Base-by-base conservation (phyloP, 2,888 invertebrate species). In the Idaea straminata region DNA sequence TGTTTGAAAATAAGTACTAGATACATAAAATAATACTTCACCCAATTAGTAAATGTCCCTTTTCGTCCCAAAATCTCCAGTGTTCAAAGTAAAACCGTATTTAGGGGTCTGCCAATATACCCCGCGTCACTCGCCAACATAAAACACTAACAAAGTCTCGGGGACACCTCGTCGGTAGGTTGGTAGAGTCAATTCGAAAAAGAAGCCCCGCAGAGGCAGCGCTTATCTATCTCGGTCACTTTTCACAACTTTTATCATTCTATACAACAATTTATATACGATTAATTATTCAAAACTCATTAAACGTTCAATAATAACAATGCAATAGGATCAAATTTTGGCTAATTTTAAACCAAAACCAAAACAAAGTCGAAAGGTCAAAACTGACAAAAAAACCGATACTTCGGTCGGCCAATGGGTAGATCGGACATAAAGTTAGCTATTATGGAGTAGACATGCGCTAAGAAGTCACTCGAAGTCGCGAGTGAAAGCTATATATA, bases 171-270 rank as follows among this genome's bases (percentile, higher is more conserved):
- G 47, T 47, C 47, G 47, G 47, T 5, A 47, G 47, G 47, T 47
- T 13, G 47, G 47, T 47, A 47, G 4, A 47, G 47, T 10, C 47
- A 4, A 10, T 47, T 47, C 13, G 10, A 47, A 47, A 47, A 47
- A 47, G 10, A 47, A 10, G 10, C 6, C 13, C 47, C 47, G 47
- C 47, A 47, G 10, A 6, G 13, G 36, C 15, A 61, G 15, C 35
- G 16, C 60, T 47, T 5, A 13, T 47, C 60, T 64, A 65, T 64
- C 63, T 62, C 65, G 57, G 64, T 35, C 47, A 34, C 47, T 62
- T 36, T 36, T 59, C 25, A 25, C 25, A 25, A 25, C 25, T 25
- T n/a, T n/a, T n/a, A n/a, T n/a, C n/a, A 25, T 25, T 25, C 25
- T 25, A 2, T 25, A 25, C 25, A 25, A 25, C 25, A 25, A 25